phyloP scores from a whole-genome alignment of 2,888 invertebrate species.

The Maniola hyperantus region DNA sequence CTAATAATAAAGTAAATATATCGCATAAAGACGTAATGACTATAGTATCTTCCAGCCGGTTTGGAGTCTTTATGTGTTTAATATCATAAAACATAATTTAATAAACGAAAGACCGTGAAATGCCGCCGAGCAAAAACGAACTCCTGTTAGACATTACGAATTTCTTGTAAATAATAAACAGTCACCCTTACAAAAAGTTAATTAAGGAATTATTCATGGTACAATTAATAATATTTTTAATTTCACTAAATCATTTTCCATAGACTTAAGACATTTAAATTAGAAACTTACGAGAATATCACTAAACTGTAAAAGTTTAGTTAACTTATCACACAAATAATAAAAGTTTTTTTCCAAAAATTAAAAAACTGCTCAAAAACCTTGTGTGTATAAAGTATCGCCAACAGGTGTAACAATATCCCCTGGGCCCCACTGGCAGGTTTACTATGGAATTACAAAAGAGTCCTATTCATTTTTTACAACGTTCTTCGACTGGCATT shows the following conservation, averaged over 20 bases:
- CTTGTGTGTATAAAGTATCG: background rate
- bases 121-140: background rate
- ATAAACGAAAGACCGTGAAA: background rate
- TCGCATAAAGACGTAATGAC: constrained; percentile 49
- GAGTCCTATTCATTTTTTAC: constrained; percentile 4
- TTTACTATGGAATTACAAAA: constrained; percentile 3
- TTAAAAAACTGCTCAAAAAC: background rate
- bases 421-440: constrained; percentile 2
- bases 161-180: constrained; percentile 4
- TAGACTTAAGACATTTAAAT: background rate
- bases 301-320: background rate
- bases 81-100: background rate
- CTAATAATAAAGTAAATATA: constrained; percentile 76
- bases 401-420: constrained; percentile 13
- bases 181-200: background rate
- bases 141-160: background rate
- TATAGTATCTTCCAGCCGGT: constrained; percentile 35
- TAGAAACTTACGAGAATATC: background rate
- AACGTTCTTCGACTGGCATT: background rate
- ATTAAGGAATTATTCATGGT: too few relatives aligned
- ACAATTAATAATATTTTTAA: background rate
- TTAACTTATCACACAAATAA: background rate
- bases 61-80: background rate
- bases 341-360: background rate
- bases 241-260: background rate